Conservation (phyloP, 2,797 vertebrate genomes). For the Telmatherina bonti region DNA sequence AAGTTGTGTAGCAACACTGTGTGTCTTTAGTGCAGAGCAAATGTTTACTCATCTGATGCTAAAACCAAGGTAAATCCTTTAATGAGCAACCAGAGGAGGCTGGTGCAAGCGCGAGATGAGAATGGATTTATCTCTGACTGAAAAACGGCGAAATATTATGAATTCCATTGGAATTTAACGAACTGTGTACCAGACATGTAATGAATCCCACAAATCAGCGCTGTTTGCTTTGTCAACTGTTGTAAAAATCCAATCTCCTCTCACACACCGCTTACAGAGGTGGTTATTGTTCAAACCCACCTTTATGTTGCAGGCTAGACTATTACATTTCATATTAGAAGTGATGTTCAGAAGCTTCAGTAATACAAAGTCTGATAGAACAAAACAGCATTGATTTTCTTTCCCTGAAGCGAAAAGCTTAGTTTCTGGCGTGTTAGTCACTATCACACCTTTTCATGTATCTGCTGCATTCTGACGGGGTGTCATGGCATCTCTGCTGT, state of each 20-base stretch:
- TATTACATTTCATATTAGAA: not conserved
- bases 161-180: constrained; percentile 41
- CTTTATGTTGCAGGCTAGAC: not conserved
- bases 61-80: constrained; percentile 21
- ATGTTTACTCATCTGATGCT: constrained; percentile 10
- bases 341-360: not conserved
- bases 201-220: constrained; percentile 58
- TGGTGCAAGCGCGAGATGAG: constrained; percentile 19
- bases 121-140: constrained; percentile 39
- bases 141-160: constrained; percentile 36
- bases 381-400: not conserved
- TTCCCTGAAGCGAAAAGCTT: not conserved
- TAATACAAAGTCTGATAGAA: not conserved
- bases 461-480: not conserved
- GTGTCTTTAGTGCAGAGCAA: constrained; percentile 13
- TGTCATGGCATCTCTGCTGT: not conserved
- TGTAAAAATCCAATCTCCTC: not conserved
- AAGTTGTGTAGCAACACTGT: constrained; percentile 6
- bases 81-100: constrained; percentile 19
- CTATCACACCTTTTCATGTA: not conserved
- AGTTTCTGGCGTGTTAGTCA: not conserved
- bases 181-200: constrained; percentile 16
- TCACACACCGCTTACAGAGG: not conserved
- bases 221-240: constrained; percentile 13
- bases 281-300: not conserved